A percentile compares a stretch with the other conserved stretches of the same genome.
phyloP scores from a whole-genome alignment of 1,140 invertebrate species.

The Pseudomyrmex cubaensis region DNA sequence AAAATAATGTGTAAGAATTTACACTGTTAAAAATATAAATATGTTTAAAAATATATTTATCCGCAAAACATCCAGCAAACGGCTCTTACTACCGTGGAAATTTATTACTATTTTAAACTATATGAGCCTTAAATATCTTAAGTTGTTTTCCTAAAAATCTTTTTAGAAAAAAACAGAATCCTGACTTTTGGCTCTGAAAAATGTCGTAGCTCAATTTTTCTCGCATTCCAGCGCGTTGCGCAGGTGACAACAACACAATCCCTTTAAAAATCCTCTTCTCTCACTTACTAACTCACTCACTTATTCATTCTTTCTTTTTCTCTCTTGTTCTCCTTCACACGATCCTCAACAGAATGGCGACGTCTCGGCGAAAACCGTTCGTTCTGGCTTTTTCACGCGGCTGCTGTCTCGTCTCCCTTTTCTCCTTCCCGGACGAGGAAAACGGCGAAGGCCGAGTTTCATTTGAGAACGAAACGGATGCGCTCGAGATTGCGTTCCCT shows the following conservation, averaged over 20 bases:
- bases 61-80: no score
- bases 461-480: constrained; percentile 30
- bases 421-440: constrained; percentile 4
- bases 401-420: constrained; percentile 2
- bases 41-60: no score
- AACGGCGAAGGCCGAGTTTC: constrained; percentile 9
- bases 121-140: no score
- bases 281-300: no score
- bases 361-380: constrained; percentile 34
- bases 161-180: not conserved
- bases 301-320: no score
- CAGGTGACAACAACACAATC: constrained; percentile 20
- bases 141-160: not conserved
- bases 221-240: not conserved
- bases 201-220: constrained; percentile 2
- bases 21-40: no score
- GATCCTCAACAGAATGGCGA: not conserved
- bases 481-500: constrained; percentile 30
- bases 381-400: not conserved
- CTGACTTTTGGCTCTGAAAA: not conserved
- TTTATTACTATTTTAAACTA: no score
- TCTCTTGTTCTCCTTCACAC: not conserved
- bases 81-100: no score
- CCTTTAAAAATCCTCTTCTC: constrained; percentile 25
- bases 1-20: no score